Evolutionary conservation across 1,140 invertebrate genomes (phyloP).

Genomic region (Macrostomum lignano): DNA sequence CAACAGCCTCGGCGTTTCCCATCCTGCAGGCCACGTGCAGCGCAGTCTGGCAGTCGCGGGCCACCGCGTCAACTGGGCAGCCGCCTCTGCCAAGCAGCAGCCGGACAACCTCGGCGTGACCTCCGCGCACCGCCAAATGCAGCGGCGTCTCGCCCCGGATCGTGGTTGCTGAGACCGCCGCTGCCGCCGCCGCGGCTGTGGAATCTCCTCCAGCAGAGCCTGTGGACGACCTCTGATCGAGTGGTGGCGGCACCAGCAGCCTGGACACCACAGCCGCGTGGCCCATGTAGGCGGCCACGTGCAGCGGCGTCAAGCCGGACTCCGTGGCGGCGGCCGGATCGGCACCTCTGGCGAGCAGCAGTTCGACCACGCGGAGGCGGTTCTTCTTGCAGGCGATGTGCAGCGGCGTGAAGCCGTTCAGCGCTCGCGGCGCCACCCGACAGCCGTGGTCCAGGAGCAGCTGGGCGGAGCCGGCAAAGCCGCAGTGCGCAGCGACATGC

Average conservation of each 20-base stretch:
- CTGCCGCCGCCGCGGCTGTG: too few species aligned
- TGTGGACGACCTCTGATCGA: too few species aligned
- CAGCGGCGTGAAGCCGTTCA: conserved; percentile 76
- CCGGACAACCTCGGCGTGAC: conserved; percentile 75
- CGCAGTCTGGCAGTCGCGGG: conserved; percentile 25
- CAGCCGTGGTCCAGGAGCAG: conserved; percentile 72
- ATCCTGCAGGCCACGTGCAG: conserved; percentile 36
- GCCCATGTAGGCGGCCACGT: conserved; percentile 70
- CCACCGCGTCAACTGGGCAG: too few species aligned
- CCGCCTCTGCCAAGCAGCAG: conserved; percentile 69
- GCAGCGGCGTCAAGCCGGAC: conserved; percentile 42
- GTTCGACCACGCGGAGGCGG: conserved; percentile 40
- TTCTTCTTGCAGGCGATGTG: conserved; percentile 48
- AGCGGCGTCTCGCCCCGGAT: conserved; percentile 86
- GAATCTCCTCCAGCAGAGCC: too few species aligned
- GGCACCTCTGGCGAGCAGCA: conserved; percentile 63
- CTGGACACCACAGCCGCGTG: conserved; percentile 68
- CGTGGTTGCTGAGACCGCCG: conserved; percentile 5
- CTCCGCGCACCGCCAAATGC: conserved; percentile 73
- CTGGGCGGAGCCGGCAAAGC: conserved; percentile 74
- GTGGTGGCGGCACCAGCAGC: too few species aligned
- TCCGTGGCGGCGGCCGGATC: conserved; percentile 53
- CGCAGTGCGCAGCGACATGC: conserved; percentile 70
- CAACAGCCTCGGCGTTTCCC: conserved; percentile 28
- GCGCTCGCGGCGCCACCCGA: conserved; percentile 61